Evolutionary conservation across 2,113 vertebrate genomes (phyloP), one percentile per base, ranked within the genome.

Genomic region (Micromys minutus): DNA sequence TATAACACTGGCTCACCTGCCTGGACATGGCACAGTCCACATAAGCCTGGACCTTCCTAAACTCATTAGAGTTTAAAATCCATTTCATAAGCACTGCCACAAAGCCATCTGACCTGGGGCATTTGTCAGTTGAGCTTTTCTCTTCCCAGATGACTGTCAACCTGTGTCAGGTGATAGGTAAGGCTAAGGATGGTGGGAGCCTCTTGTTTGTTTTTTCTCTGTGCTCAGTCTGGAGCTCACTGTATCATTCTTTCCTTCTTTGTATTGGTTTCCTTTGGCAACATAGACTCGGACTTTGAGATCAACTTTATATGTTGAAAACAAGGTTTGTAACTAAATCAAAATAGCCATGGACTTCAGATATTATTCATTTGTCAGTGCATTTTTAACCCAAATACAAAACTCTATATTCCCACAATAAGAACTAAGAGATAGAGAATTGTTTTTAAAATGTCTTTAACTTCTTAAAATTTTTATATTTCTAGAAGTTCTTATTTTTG

Each of bases 281-380:
- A 74, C 22, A 87, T 59, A 89, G 42, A 63, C 19, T 72, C 11
- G 5, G 52, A 42, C 39, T 31, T 57, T 6, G 26, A 61, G 29
- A 90, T 93, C 11, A 96, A 57, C 76, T 85, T 36, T 89, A 4
- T 34, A 50, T 42, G 4, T 76, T 86, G 10, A 72, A 90, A 59
- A 81, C 50, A 57, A 59, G 5, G 55, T 92, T 92, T 93, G 2
- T n/a, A 91, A 80, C 91, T 94, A 72, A 95, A 80, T 83, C 89
- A 74, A 91, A 93, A 71, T 75, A 86, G 10, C 7, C 47, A 80
- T 22, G 24, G n/a, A 16, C 1, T 45, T 29, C 7, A 22, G 5
- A 2, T 47, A 74, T 84, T 90, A 29, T 22, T 93, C 59, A 69
- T 29, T 87, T 67, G 8, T 90, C 42, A 79, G 0, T n/a, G 1